Percentiles rank a stretch among this genome's conserved stretches.
Evolutionary conservation across 2,888 invertebrate species (phyloP).

Genomic region (Cataglyphis livida): DNA sequence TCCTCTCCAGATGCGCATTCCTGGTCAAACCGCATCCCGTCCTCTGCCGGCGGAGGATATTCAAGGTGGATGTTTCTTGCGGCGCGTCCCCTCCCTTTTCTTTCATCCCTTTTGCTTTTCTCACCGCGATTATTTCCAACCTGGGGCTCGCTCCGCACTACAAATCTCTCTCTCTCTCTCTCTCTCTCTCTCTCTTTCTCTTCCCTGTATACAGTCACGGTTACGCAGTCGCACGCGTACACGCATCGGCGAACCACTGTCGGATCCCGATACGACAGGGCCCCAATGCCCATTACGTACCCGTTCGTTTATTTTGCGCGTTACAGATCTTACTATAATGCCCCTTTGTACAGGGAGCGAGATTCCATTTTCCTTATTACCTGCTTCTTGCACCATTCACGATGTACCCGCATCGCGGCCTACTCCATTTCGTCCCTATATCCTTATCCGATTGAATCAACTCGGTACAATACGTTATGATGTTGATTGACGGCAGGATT

Average conservation of each 20-base stretch:
- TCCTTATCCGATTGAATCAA: conserved; percentile 19
- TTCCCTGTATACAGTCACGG: conserved; percentile 72
- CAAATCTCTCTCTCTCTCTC: conserved; percentile 17
- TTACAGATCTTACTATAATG: conserved; percentile 73
- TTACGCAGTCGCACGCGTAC: conserved; percentile 73
- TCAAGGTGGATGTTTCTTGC: conserved; percentile 68
- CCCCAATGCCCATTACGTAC: conserved; percentile 69
- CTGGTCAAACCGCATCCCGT: conserved; percentile 75
- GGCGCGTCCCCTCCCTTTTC: conserved; percentile 50
- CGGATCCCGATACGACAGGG: conserved; percentile 54
- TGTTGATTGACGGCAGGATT: not conserved
- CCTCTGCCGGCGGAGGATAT: conserved; percentile 59
- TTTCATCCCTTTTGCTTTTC: conserved; percentile 50
- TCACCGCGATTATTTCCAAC: conserved; percentile 44
- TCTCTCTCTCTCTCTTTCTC: conserved; percentile 17
- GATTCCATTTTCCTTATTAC: conserved; percentile 69
- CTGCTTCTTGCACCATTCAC: conserved; percentile 63
- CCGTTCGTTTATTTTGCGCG: conserved; percentile 73
- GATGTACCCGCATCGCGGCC: conserved; percentile 58
- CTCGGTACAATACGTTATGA: not conserved
- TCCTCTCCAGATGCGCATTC: conserved; percentile 69
- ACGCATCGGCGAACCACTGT: conserved; percentile 59
- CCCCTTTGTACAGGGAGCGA: conserved; percentile 69
- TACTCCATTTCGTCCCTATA: conserved; percentile 43
- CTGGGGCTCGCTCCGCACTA: not conserved